phyloP scores from a whole-genome alignment of 2,113 vertebrate genomes.

The Gallinago paraguaiae region DNA sequence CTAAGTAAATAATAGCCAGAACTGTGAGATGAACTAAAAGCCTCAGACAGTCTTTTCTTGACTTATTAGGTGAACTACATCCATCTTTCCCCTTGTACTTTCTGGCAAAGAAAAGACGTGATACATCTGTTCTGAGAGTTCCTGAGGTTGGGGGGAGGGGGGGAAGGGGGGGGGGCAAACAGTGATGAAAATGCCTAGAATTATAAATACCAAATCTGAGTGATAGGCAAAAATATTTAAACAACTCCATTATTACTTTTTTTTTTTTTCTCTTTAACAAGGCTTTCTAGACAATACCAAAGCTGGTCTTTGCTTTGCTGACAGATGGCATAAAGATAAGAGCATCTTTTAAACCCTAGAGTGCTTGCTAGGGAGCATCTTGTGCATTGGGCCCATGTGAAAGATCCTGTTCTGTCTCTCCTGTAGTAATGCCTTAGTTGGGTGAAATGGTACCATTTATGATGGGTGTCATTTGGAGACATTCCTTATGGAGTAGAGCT shows the following conservation, averaged over 20 bases:
- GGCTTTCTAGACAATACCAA: neutral
- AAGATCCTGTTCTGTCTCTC: neutral
- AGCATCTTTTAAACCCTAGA: neutral
- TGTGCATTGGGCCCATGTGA: neutral
- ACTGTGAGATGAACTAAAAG: neutral
- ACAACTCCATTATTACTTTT: neutral
- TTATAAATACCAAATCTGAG: neutral
- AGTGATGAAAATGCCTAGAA: neutral
- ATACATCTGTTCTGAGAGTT: neutral
- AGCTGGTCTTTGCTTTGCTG: neutral
- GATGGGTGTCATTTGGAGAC: neutral
- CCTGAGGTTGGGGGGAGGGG: neutral
- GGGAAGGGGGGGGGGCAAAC: neutral
- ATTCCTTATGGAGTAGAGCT: neutral
- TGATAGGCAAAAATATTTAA: neutral
- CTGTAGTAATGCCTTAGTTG: too few species aligned
- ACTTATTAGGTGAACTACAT: neutral
- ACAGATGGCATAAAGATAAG: neutral
- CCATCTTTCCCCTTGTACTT: neutral
- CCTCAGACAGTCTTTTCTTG: neutral
- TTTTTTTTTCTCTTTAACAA: neutral
- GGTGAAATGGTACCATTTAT: neutral
- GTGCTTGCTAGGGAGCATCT: neutral
- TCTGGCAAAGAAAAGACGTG: neutral
- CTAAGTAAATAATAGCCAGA: constrained; percentile 1